phyloP scores from a whole-genome alignment of 2,888 invertebrate genomes.

The Limnephilus lunatus region DNA sequence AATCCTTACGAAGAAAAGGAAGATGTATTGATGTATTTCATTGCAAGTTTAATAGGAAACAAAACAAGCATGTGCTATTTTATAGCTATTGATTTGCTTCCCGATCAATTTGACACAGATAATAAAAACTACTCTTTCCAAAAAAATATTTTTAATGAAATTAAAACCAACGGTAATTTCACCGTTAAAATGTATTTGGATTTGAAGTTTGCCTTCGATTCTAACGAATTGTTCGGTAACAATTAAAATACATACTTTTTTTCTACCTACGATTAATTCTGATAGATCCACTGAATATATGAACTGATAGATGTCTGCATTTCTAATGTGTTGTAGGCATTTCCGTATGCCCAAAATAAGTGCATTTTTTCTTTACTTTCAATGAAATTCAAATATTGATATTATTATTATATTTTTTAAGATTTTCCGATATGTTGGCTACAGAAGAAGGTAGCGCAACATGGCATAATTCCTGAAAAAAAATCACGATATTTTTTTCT shows the following conservation, averaged over 20 bases:
- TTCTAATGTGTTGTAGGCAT: neutral
- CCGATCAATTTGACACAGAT: neutral
- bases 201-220: conserved; percentile 40
- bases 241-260: neutral
- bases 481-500: neutral
- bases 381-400: neutral
- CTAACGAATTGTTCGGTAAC: conserved; percentile 8
- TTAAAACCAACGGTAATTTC: conserved; percentile 38
- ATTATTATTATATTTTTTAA: too few species aligned
- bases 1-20: neutral
- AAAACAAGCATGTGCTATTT: conserved; percentile 24
- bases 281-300: neutral
- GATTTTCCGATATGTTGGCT: too few species aligned
- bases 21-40: conserved; percentile 28
- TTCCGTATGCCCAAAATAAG: neutral
- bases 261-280: neutral
- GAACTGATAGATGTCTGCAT: too few species aligned
- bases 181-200: conserved; percentile 51
- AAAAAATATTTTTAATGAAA: conserved; percentile 36
- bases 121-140: neutral
- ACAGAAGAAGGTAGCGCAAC: too few species aligned
- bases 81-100: conserved; percentile 45
- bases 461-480: too few species aligned
- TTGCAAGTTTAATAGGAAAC: conserved; percentile 31
- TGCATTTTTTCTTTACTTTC: neutral